Evolutionary conservation across 1,140 invertebrate species (phyloP), one percentile per base, ranked within the genome.

Genomic region (Calliphora vicina): DNA sequence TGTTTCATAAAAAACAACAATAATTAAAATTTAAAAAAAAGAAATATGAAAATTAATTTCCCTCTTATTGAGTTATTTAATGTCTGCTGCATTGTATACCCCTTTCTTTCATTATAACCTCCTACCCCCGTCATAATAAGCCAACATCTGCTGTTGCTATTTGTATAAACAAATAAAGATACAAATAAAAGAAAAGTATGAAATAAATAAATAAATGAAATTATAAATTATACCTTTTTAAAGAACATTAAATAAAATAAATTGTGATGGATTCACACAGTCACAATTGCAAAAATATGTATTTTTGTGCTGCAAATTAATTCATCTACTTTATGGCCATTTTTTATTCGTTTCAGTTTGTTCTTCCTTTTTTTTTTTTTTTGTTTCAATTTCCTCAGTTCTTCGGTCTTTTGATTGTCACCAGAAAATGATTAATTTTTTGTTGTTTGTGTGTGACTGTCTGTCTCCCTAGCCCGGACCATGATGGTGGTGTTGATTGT

Each of bases 1-100:
- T 78, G 74, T 23, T 43, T 20, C 42, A 78, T 25, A 78, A 45
- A 78, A 78, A 78, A 29, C 29, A 78, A 20, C 35, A 78, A 67
- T 8, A 10, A 10, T 9, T 10, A 57, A 57, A 17, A 57, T 57
- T 57, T 57, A n/a, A 57, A 57, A 17, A 17, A 57, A 35, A 35
- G 35, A 35, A 57, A n/a, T 57, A 57, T 57, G 15, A n/a, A 57
- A 57, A 57, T 57, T 57, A n/a, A 6, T 57, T 67, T 23, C 61
- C 61, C 61, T 25, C 61, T 67, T n/a, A n/a, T n/a, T n/a, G n/a
- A n/a, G n/a, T n/a, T n/a, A n/a, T n/a, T n/a, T n/a, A n/a, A n/a
- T n/a, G n/a, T n/a, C n/a, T n/a, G n/a, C n/a, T n/a, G n/a, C 61
- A 67, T 23, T 25, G 8, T 4, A 67, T 10, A 67, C n/a, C n/a